A percentile compares a stretch with the other conserved stretches of the same genome.
Conservation (phyloP, 2,113 vertebrate species). For the Syrmaticus mikado region DNA sequence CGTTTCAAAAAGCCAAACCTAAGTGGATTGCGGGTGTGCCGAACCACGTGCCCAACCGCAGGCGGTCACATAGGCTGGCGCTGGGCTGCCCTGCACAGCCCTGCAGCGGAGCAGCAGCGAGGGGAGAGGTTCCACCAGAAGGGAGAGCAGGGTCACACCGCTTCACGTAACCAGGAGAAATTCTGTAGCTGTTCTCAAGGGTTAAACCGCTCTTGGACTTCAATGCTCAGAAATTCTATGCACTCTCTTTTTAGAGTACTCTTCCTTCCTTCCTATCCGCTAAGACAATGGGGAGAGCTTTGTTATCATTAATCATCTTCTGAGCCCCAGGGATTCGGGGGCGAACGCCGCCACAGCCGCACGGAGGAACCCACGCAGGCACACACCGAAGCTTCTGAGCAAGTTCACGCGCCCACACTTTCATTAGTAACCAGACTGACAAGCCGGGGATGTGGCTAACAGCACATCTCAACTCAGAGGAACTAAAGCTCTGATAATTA, state of each 20-base stretch:
- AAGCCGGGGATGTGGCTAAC: not conserved
- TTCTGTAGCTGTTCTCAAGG: not conserved
- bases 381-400: not conserved
- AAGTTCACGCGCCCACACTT: not conserved
- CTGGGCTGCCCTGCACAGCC: not conserved
- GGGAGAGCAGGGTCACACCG: not conserved
- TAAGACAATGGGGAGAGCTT: constrained; percentile 73
- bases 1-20: constrained; percentile 61
- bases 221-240: constrained; percentile 45
- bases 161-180: not conserved
- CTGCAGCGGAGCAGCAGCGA: not conserved
- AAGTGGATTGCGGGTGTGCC: constrained; percentile 49
- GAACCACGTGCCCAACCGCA: not conserved
- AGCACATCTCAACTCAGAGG: not conserved
- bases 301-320: constrained; percentile 60
- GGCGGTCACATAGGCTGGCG: not conserved
- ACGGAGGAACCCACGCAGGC: constrained; percentile 2
- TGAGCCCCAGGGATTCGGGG: constrained; percentile 45
- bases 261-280: constrained; percentile 76
- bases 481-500: not conserved
- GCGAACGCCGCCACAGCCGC: not conserved
- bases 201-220: constrained; percentile 43
- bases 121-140: not conserved
- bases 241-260: constrained; percentile 65
- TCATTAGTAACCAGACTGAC: constrained; percentile 20